These are phyloP conservation scores for Bilobella aurantiaca DNA, from an alignment of 1,140 invertebrate genomes.

Conservation along the genomic window DNA sequence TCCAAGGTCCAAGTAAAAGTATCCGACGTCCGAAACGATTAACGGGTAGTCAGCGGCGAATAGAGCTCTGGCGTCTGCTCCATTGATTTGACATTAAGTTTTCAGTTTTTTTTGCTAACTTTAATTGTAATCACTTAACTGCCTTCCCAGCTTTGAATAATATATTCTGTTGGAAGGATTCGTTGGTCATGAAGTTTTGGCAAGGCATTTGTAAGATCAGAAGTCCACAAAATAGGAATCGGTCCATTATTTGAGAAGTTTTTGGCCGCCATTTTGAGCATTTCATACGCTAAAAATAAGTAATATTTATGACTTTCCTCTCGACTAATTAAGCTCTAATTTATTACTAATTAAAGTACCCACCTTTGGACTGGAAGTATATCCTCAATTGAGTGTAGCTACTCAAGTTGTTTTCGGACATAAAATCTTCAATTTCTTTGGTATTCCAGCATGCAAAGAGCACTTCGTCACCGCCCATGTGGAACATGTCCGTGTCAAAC, in stretches of 20 bases:
- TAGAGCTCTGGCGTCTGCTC: conserved; percentile 44
- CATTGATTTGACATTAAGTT: too few relatives aligned
- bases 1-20: conserved; percentile 37
- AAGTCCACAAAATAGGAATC: conserved; percentile 63
- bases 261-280: too few relatives aligned
- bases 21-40: conserved; percentile 37
- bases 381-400: too few relatives aligned
- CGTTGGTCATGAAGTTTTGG: conserved; percentile 46
- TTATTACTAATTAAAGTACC: too few relatives aligned
- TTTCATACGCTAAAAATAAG: too few relatives aligned
- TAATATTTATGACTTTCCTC: too few relatives aligned
- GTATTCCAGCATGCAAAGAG: conserved; percentile 37
- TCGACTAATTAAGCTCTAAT: too few relatives aligned
- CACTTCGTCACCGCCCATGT: conserved; percentile 39
- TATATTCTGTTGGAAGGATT: conserved; percentile 36
- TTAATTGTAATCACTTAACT: conserved; percentile 49
- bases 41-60: conserved; percentile 40
- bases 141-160: conserved; percentile 53
- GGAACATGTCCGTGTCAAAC: conserved; percentile 35
- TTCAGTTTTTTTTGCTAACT: too few relatives aligned
- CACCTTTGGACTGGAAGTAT: too few relatives aligned
- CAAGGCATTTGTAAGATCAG: conserved; percentile 62
- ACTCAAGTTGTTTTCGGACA: too few relatives aligned
- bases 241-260: too few relatives aligned
- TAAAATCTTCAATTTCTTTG: too few relatives aligned